Conservation (phyloP, 2,888 invertebrate genomes). For the Melinopterus prodromus region DNA sequence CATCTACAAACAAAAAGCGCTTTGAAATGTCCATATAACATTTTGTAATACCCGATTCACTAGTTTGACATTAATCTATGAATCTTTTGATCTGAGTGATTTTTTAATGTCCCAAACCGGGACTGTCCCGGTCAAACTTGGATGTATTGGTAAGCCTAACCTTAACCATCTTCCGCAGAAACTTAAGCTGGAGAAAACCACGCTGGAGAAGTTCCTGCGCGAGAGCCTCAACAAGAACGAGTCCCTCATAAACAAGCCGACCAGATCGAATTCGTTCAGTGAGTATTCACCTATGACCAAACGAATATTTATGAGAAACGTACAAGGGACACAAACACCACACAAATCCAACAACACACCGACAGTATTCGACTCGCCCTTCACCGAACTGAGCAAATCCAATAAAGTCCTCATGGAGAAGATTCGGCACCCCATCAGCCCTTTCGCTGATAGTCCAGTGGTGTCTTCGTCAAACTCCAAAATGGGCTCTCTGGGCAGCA, state of each 20-base stretch:
- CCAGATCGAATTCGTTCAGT: constrained; percentile 31
- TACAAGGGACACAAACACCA: constrained; percentile 12
- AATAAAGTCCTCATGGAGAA: neutral
- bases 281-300: constrained; percentile 26
- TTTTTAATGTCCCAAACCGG: too few relatives aligned
- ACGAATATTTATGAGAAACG: neutral
- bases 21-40: too few relatives aligned
- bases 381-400: neutral
- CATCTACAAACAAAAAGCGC: too few relatives aligned
- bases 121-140: too few relatives aligned
- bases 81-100: too few relatives aligned
- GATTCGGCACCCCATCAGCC: neutral
- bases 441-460: constrained; percentile 8
- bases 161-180: constrained; percentile 21
- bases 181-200: constrained; percentile 32
- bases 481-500: neutral
- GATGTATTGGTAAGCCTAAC: too few relatives aligned
- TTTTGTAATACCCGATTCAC: too few relatives aligned
- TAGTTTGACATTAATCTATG: too few relatives aligned
- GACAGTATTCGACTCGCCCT: neutral
- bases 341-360: constrained; percentile 10
- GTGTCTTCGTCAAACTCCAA: neutral
- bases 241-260: constrained; percentile 15
- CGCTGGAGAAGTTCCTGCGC: constrained; percentile 27
- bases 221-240: constrained; percentile 25